These are phyloP conservation scores for Rutilus rutilus DNA, from an alignment of 2,113 vertebrate genomes.

Conservation along the genomic window DNA sequence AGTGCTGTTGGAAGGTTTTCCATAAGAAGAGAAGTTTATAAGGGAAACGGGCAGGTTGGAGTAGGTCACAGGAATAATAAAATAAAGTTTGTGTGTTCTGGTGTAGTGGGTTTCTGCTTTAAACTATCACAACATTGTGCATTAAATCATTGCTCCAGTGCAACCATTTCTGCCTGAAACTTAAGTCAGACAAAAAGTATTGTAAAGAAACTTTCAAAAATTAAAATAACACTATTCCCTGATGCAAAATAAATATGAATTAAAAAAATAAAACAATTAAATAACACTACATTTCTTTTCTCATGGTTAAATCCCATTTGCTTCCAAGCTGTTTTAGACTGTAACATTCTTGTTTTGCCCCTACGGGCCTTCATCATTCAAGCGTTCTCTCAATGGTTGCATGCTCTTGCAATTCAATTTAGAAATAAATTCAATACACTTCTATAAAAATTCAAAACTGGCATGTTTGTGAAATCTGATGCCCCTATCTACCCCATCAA, in stretches of 20 bases:
- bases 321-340: neutral
- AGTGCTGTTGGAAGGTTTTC: neutral
- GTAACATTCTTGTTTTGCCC: neutral
- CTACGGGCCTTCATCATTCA: neutral
- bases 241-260: neutral
- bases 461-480: conserved; percentile 59
- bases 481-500: conserved; percentile 60
- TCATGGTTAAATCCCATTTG: neutral
- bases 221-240: neutral
- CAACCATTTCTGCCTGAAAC: neutral
- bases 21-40: neutral
- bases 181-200: too few relatives aligned
- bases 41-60: neutral
- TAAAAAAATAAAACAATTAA: neutral
- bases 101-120: neutral
- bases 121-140: neutral
- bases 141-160: neutral
- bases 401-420: conserved; percentile 47
- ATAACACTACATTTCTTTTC: neutral
- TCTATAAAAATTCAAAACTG: conserved; percentile 42
- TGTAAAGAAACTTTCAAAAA: neutral
- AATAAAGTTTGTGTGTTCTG: neutral
- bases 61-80: conserved; percentile 19
- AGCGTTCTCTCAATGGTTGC: conserved; percentile 28
- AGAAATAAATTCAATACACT: conserved; percentile 53